Base-by-base conservation (phyloP, 2,113 vertebrate genomes). In the Macroglossus sobrinus region DNA sequence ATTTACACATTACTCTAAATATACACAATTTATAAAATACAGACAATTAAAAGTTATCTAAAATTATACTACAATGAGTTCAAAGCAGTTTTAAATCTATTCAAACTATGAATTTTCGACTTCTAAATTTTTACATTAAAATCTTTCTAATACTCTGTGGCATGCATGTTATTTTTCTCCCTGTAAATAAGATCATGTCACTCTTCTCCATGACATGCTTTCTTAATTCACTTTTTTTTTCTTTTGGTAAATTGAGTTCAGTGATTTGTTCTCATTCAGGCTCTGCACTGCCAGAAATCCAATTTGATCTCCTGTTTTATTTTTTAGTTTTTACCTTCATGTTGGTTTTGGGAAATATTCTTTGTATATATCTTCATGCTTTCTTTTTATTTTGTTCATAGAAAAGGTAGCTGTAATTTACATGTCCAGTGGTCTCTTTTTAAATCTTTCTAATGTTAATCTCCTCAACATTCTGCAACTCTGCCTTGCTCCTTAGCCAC, bases 81-180 rank as follows among this genome's bases (percentile, higher is more conserved):
- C 84, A 89, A 93, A 69, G 14, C 63, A 85, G 43, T 94, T 94
- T 78, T 64, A 82, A 66, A 82, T 85, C 7, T 81, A 24, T 79
- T 68, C 69, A 38, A 50, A 18, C 43, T 69, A 16, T 72, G 21
- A 79, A 38, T 74, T 75, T 96, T 79, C 18, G 80, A 64, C 40
- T 95, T 91, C 21, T 30, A 76, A 68, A 76, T 69, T 38, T 74
- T 69, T 53, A 50, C 38, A 26, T 84, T 61, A 71, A 91, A 94
- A 50, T 81, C 14, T 22, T 0, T n/a, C 4, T 87, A 59, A 93
- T 59, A 43, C n/a, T 68, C n/a, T 69, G 30, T 18, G 38, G 69
- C 40, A 21, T 63, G 30, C 0, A 1, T 45, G 57, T 53, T 11
- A 0, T 24, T 13, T 24, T 3, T 1, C 10, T 6, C 1, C 1